Base-by-base conservation (phyloP, 2,888 invertebrate species). In the Morpho achilles region DNA sequence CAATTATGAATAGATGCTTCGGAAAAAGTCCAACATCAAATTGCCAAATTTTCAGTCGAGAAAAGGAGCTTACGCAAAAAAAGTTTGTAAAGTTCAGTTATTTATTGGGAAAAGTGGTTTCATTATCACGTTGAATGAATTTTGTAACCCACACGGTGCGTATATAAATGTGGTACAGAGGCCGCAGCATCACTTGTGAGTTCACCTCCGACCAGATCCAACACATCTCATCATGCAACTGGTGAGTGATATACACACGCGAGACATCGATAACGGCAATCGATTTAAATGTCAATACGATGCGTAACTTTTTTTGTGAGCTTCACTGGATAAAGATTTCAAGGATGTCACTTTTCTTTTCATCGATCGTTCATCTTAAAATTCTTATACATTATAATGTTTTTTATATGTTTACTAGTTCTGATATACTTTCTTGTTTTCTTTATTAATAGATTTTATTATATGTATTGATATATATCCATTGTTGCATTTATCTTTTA, bases 51-150 rank as follows among this genome's bases (percentile, higher is more conserved):
- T 32, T 32, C 32, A 32, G 32, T 32, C 32, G 32, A 51, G 8
- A 44, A 61, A 62, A 62, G 60, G 63, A 62, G 54, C 66, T 69
- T 77, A 74, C 76, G 74, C 74, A 77, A 80, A 80, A 16, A 61
- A 73, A 72, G 63, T 69, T 66, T 70, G 65, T 75, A 74, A 78
- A 78, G 77, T 75, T 76, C 74, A 76, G 68, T 69, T 70, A 76
- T 77, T 77, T 78, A 80, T 77, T 77, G 76, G 73, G 77, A 82
- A 81, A 84, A 82, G 82, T 74, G 60, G 67, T 71, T 76, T 76
- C 81, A 79, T 78, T 77, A 80, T 77, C 69, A 78, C 77, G 81
- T 83, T 79, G 80, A 77, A 80, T 80, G 75, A 75, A 75, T 87
- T 86, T 86, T 82, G 87, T 80, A 87, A 87, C 72, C 63, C 65